Base-by-base conservation (phyloP, 2,113 vertebrate genomes). In the Bambusicola thoracicus region DNA sequence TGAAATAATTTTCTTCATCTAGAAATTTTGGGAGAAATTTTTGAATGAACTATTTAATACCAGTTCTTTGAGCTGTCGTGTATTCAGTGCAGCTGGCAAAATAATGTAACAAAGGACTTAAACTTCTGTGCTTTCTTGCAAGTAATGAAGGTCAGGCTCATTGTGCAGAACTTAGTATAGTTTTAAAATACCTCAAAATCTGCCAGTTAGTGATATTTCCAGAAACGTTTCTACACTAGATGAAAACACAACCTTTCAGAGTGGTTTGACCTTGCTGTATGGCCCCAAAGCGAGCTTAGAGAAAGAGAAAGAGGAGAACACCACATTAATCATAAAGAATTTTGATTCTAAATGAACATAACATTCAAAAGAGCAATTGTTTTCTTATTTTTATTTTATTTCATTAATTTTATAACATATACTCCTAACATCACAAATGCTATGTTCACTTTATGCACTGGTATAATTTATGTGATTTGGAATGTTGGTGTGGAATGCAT, bases 401-500 rank as follows among this genome's bases (percentile, higher is more conserved):
- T 36, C 73, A 81, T 65, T 41, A 30, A 3, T 82, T 90, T 63
- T 72, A 63, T 76, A 36, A 59, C 7, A n/a, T 9, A 1, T 58
- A 25, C 2, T 46, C 9, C 7, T 76, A 49, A 11, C 11, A 83
- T 40, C 4, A 1, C 0, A 77, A 68, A 68, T 68, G 34, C 11
- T 76, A 63, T n/a, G 5, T 85, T 72, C 72, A 72, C 20, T 53
- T 36, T 86, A 55, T 44, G 14, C 14, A 30, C 7, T 59, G 27
- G 9, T 40, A 76, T 43, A 59, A 44, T 18, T 63, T 53, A 22
- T 1, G 4, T 30, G 24, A 40, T n/a, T 13, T 55, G 11, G 6
- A 85, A 63, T n/a, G 11, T 1, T 5, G 1, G 0, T 9, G 11
- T 11, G 11, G 85, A 66, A 38, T 53, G 3, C n/a, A n/a, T n/a